Base-by-base conservation (phyloP, 2,797 vertebrate species). In the Crenuchus spilurus region DNA sequence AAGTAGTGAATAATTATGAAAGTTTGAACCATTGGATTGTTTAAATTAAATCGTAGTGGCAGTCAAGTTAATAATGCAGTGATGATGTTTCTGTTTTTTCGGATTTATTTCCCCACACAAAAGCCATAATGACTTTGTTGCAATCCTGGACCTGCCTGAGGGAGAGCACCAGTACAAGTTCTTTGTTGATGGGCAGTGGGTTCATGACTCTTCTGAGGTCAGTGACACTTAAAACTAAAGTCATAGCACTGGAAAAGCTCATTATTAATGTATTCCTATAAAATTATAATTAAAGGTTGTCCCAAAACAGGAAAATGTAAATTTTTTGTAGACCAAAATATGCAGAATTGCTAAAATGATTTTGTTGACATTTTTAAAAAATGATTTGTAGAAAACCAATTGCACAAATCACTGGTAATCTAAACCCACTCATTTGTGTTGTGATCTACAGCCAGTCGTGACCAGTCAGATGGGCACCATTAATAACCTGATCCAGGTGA, bases 111-210 rank as follows among this genome's bases (percentile, higher is more conserved):
- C 18, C n/a, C 86, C 69, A 88, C 54, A 84, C 67, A 76, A 30
- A 86, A 99, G 97, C 91, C 97, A 98, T 87, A 98, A 98, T 26
- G 97, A 99, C 84, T 99, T 99, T 80, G 96, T 99, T 9, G 97
- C 97, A 33, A 98, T 99, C 84, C 87, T 99, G 90, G 97, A 99
- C 84, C 90, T 99, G 71, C 96, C 96, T 0, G 97, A 99, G 85
- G 97, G 97, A 78, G 97, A 99, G 65, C 96, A 99, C 81, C 97
- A 99, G 83, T 99, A 99, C 88, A 99, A 99, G 84, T 99, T 99
- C 84, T 99, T 98, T 86, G 97, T 99, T 82, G 97, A 99, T 31
- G 97, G 97, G 69, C 97, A 99, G 82, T 99, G 97, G 97, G 91
- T 97, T 68, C 96, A 99, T 33, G 97, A 99, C 83, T 91, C 96